Evolutionary conservation across 2,888 invertebrate species (phyloP).

Genomic region (Parnassius orleans): DNA sequence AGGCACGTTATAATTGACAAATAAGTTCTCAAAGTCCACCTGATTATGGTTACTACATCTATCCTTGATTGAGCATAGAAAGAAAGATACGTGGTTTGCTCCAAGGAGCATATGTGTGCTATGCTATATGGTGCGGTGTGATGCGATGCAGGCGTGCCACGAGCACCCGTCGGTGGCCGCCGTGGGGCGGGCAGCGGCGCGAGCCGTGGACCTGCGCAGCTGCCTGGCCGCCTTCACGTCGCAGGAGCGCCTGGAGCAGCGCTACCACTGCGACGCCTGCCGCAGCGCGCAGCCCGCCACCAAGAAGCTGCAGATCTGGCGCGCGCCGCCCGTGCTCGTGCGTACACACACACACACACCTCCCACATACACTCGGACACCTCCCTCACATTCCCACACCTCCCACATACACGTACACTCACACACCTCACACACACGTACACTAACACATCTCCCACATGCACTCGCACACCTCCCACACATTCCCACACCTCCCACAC

Average conservation of each 20-base stretch:
- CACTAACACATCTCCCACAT: not conserved
- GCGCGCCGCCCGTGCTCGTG: constrained; percentile 93
- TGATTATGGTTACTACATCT: too few species aligned
- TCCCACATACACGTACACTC: not conserved
- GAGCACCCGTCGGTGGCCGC: constrained; percentile 88
- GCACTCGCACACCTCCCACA: too few species aligned
- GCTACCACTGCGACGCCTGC: constrained; percentile 93
- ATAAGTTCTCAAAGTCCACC: too few species aligned
- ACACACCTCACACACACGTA: not conserved
- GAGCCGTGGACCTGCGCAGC: constrained; percentile 91
- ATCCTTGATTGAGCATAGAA: too few species aligned
- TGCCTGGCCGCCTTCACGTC: constrained; percentile 94
- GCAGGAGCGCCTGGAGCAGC: constrained; percentile 91
- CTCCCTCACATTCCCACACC: not conserved
- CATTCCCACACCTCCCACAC: too few species aligned
- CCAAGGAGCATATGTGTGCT: too few species aligned
- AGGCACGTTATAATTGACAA: too few species aligned
- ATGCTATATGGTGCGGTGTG: too few species aligned
- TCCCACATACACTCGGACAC: too few species aligned
- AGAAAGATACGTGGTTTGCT: too few species aligned
- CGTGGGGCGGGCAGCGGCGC: constrained; percentile 86
- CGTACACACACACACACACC: constrained; percentile 35
- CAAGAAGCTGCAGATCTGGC: constrained; percentile 96
- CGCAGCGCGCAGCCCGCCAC: constrained; percentile 91
- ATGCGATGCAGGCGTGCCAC: constrained; percentile 82